Evolutionary conservation across 2,113 vertebrate species (phyloP).

Genomic region (Hyperopisus bebe): DNA sequence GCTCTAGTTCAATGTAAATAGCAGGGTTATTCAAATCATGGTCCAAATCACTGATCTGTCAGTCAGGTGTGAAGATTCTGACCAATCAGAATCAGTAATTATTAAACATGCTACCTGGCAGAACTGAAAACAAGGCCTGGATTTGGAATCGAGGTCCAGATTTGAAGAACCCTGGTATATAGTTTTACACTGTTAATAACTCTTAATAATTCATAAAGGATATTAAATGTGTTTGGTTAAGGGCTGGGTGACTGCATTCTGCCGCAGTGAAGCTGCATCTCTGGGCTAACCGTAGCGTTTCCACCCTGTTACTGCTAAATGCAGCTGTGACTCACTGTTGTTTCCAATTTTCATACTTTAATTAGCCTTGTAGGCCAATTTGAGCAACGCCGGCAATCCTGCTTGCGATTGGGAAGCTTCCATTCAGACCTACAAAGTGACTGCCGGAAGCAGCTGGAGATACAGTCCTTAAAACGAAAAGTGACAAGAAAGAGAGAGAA

Average conservation of each 20-base stretch:
- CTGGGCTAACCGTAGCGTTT: constrained; percentile 36
- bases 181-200: background rate
- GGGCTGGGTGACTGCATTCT: background rate
- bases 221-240: background rate
- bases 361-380: constrained; percentile 51
- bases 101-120: no score
- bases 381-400: constrained; percentile 40
- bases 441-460: constrained; percentile 28
- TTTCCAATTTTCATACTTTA: constrained; percentile 22
- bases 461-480: background rate
- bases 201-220: background rate
- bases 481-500: background rate
- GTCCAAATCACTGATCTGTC: no score
- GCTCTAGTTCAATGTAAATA: background rate
- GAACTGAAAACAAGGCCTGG: no score
- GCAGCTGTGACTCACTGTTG: constrained; percentile 24
- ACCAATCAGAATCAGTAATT: no score
- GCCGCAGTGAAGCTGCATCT: background rate
- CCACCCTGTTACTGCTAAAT: constrained; percentile 43
- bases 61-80: no score
- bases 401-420: constrained; percentile 23
- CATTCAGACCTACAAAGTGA: constrained; percentile 27
- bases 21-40: no score
- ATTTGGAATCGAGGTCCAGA: no score
- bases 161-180: background rate